Evolutionary conservation across 2,113 vertebrate genomes (phyloP), one percentile per base, ranked within the genome.

Genomic region (Seriola aureovittata): DNA sequence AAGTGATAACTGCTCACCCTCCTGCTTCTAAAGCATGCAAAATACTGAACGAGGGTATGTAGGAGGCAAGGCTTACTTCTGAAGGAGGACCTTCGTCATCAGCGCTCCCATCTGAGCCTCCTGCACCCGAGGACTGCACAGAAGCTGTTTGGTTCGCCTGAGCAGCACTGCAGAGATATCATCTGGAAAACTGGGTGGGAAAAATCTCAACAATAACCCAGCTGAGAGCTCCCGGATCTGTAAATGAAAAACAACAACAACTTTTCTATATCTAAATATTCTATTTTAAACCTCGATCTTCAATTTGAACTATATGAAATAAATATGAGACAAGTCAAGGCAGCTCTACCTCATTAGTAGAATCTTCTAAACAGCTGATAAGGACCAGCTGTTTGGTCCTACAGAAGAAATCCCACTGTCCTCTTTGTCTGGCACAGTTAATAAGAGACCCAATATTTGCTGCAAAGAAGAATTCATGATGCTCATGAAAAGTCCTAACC

Each of bases 191-290:
- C 66, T 38, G 1, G 74, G 0, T 0, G 96, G 96, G 64, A 97
- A 98, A 89, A 96, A 97, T 67, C 72, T 85, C 77, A 96, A 5
- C 5, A 98, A 88, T 60, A 98, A 80, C 36, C 94, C 95, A 0
- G 96, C 95, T 2, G 97, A 95, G 75, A 97, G 91, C 71, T 98
- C 97, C 46, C 97, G 95, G 79, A 98, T 97, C 97, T 98, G 91
- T 17, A 66, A 6, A 59, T 54, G 55, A 14, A 67, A 88, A 34
- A 44, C 11, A 13, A 19, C 16, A 6, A 36, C 12, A 67, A 14
- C 16, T 0, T 3, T 11, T 19, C 12, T 38, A 3, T 19, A 17
- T 25, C 25, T 25, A n/a, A 68, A 38, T 57, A 42, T 40, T 73
- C 62, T 6, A 6, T 38, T 17, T 36, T 55, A 19, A 58, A 54